A percentile compares a stretch with the other conserved stretches of the same genome.
Evolutionary conservation across 2,888 invertebrate genomes (phyloP).

Genomic region (Thera obeliscata): DNA sequence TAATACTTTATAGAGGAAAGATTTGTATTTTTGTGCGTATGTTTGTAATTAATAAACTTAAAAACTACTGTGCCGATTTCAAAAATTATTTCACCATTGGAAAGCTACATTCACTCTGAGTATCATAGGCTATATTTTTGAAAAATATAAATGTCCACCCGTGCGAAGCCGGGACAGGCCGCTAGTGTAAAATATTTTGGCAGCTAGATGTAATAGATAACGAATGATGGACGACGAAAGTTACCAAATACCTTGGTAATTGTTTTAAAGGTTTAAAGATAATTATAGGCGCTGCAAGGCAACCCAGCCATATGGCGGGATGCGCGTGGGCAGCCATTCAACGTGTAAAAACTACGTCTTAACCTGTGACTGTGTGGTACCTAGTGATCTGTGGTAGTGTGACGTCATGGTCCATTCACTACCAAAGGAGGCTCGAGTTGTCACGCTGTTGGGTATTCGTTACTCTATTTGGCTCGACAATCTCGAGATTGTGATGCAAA

Average conservation of each 20-base stretch:
- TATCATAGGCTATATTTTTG: no score
- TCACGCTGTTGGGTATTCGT: conserved; percentile 5
- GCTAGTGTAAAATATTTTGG: conserved; percentile 1
- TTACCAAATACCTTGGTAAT: conserved; percentile 18
- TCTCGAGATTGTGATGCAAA: conserved; percentile 26
- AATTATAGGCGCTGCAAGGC: conserved; percentile 21
- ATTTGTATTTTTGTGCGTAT: no score
- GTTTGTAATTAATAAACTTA: no score
- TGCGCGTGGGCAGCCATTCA: conserved; percentile 56
- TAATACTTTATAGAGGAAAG: no score
- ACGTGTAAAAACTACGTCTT: conserved; percentile 4
- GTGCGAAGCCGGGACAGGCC: no score
- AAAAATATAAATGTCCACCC: no score
- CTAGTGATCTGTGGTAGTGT: conserved; percentile 38
- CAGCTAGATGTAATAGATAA: conserved; percentile 19
- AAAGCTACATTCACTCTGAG: no score
- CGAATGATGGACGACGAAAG: conserved; percentile 16
- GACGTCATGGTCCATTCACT: conserved; percentile 70
- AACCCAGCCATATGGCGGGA: conserved; percentile 59
- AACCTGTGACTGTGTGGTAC: conserved; percentile 3
- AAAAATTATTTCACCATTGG: no score
- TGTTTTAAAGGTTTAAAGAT: conserved; percentile 26
- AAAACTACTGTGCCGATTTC: no score
- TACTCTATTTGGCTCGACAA: conserved; percentile 47
- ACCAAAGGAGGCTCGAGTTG: conserved; percentile 42